Percentiles rank a stretch among this genome's conserved stretches.
phyloP scores from a whole-genome alignment of 2,113 vertebrate species.

The Ariopsis seemanni region DNA sequence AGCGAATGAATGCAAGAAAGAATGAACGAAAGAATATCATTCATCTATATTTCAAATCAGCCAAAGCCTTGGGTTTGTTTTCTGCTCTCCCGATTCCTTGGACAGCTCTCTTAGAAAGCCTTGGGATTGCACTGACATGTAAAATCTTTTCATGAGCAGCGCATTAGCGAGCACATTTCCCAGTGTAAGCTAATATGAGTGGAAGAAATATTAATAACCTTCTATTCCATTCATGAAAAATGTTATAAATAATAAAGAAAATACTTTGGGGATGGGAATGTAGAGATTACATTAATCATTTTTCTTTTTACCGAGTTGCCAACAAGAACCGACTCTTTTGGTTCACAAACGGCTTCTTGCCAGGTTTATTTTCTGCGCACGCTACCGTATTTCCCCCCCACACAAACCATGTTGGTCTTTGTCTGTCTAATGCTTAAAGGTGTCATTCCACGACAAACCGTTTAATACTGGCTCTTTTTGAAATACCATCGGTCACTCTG shows the following conservation, averaged over 20 bases:
- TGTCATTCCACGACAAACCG: too few relatives aligned
- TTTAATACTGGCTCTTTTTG: too few relatives aligned
- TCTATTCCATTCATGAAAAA: background rate
- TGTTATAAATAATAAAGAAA: background rate
- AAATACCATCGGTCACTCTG: too few relatives aligned
- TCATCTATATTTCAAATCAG: background rate
- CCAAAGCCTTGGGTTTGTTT: background rate
- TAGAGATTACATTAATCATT: too few relatives aligned
- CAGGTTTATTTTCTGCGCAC: background rate
- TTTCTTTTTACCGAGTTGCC: background rate
- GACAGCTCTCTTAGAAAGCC: background rate
- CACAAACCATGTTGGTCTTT: background rate
- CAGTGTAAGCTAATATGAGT: background rate
- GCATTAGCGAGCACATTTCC: background rate
- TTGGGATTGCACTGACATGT: background rate
- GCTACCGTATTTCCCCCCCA: background rate
- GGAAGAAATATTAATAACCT: background rate
- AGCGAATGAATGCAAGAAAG: too few relatives aligned
- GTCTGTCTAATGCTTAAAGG: background rate
- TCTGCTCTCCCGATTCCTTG: background rate
- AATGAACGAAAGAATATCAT: too few relatives aligned
- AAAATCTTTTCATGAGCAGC: background rate
- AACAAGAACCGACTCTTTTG: background rate
- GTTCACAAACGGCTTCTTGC: background rate
- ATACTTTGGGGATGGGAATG: background rate